Evolutionary conservation across 2,797 vertebrate genomes (phyloP).

Genomic region (Epinephelus malabaricus): DNA sequence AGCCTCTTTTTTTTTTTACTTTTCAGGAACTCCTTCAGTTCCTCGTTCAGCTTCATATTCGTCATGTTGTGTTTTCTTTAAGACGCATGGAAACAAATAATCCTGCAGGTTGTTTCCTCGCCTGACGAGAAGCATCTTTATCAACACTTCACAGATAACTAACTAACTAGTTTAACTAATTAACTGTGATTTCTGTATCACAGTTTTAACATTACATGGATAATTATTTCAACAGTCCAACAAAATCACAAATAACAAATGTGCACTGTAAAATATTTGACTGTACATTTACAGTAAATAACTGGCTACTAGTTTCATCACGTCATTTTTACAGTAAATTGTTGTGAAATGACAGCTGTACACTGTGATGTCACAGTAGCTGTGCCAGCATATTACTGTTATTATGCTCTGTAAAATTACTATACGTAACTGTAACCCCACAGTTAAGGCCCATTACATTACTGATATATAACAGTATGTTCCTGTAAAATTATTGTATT

Average conservation of each 20-base stretch:
- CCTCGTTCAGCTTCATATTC: slow-evolving; percentile 3
- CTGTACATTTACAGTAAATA: too few relatives aligned
- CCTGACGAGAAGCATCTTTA: slow-evolving; percentile 47
- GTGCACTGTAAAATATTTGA: too few relatives aligned
- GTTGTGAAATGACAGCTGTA: too few relatives aligned
- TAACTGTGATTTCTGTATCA: slow-evolving; percentile 40
- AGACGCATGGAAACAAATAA: slow-evolving; percentile 5
- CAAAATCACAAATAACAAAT: not conserved
- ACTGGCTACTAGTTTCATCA: too few relatives aligned
- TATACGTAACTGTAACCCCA: too few relatives aligned
- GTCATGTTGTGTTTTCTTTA: slow-evolving; percentile 20
- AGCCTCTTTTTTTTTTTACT: slow-evolving; percentile 4
- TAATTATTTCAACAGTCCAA: not conserved
- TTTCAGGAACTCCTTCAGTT: slow-evolving; percentile 37
- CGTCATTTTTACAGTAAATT: too few relatives aligned
- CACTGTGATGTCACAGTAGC: too few relatives aligned
- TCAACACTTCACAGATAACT: slow-evolving; percentile 28
- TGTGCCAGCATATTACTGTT: too few relatives aligned
- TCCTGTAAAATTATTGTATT: too few relatives aligned
- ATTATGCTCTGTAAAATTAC: too few relatives aligned
- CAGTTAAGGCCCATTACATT: too few relatives aligned
- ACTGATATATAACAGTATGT: too few relatives aligned
- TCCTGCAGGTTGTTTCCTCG: not conserved
- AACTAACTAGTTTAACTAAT: slow-evolving; percentile 5
- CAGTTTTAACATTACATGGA: not conserved